Conservation (phyloP, 2,888 invertebrate genomes). For the Acronicta leporina region DNA sequence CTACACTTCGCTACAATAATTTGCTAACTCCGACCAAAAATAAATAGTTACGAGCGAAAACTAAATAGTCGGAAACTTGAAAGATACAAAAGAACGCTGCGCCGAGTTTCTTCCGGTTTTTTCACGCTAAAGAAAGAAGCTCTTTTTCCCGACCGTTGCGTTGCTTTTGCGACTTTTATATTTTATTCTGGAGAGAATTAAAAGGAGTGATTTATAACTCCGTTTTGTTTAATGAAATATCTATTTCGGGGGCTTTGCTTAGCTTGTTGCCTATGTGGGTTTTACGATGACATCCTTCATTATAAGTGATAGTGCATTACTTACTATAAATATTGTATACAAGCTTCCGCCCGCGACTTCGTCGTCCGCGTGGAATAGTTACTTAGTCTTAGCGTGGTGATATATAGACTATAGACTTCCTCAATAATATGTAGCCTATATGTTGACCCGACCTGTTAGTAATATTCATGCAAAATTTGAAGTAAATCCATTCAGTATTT, state of each 20-base stretch:
- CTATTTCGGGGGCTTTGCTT: slow-evolving; percentile 5
- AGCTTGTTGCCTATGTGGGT: not conserved
- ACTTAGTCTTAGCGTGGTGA: too few relatives aligned
- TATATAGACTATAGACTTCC: too few relatives aligned
- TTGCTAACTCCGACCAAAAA: slow-evolving; percentile 37
- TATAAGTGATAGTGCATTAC: too few relatives aligned
- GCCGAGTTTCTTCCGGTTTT: slow-evolving; percentile 48
- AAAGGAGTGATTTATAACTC: slow-evolving; percentile 31
- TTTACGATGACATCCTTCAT: too few relatives aligned
- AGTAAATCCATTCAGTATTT: too few relatives aligned
- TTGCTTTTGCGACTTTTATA: slow-evolving; percentile 40
- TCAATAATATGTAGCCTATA: too few relatives aligned
- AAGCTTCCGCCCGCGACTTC: too few relatives aligned
- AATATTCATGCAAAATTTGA: too few relatives aligned
- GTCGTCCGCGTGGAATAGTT: too few relatives aligned
- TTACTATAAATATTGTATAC: too few relatives aligned
- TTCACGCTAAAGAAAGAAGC: slow-evolving; percentile 46
- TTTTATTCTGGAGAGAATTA: slow-evolving; percentile 43
- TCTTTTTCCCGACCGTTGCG: slow-evolving; percentile 48
- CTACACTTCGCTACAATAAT: slow-evolving; percentile 40
- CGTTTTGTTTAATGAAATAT: slow-evolving; percentile 39
- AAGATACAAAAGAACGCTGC: slow-evolving; percentile 43
- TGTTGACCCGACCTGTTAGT: too few relatives aligned
- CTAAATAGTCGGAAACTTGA: slow-evolving; percentile 52
- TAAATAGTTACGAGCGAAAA: slow-evolving; percentile 49